Conservation (phyloP, 2,888 invertebrate species). For the Calameuta idolon region DNA sequence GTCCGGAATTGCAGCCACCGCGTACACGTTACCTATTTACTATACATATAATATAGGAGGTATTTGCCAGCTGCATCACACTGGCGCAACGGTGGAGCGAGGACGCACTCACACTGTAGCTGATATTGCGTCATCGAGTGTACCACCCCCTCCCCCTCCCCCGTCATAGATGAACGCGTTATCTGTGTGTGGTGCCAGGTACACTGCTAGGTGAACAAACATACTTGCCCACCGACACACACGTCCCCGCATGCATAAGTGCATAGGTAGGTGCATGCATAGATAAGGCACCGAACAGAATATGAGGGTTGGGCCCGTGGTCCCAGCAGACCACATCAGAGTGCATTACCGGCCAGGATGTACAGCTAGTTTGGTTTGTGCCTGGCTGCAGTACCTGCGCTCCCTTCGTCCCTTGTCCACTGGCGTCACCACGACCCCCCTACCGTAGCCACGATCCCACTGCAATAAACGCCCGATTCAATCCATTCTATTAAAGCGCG, state of each 20-base stretch:
- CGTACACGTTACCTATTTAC: not conserved
- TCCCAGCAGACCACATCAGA: constrained; percentile 37
- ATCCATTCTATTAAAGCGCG: constrained; percentile 29
- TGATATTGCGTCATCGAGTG: not conserved
- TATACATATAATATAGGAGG: not conserved
- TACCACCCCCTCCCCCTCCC: not conserved
- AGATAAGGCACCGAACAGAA: constrained; percentile 37
- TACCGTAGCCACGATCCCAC: constrained; percentile 8
- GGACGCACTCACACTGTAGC: not conserved
- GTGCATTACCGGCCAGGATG: constrained; percentile 41
- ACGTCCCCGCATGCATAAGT: constrained; percentile 11
- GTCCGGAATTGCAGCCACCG: not conserved
- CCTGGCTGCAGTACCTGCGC: constrained; percentile 14
- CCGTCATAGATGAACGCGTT: not conserved
- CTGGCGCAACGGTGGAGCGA: not conserved
- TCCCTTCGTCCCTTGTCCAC: constrained; percentile 10
- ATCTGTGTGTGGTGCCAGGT: not conserved
- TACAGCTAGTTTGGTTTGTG: constrained; percentile 31
- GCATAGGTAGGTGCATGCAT: constrained; percentile 25
- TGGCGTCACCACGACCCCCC: constrained; percentile 9
- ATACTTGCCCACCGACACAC: not conserved
- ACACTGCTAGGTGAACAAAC: not conserved
- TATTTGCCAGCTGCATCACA: not conserved
- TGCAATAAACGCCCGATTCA: constrained; percentile 26
- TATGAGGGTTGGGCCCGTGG: constrained; percentile 8